Base-by-base conservation (phyloP, 2,888 invertebrate species). In the Gastracanthus pulcherrimus region DNA sequence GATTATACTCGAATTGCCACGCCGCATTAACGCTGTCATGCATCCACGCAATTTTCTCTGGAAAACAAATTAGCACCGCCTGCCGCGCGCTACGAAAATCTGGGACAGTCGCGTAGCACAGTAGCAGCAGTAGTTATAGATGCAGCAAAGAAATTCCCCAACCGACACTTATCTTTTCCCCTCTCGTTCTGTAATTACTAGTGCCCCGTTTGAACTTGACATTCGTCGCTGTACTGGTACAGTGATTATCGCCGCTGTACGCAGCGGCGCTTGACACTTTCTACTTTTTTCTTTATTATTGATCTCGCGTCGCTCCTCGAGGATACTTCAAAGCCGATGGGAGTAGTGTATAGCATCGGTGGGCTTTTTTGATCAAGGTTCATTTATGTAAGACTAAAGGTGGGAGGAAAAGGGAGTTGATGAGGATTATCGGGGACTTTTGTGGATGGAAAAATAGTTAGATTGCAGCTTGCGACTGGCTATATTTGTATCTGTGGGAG, bases 171-270 rank as follows among this genome's bases (percentile, higher is more conserved):
- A 45, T 4, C 45, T 29, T 11, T n/a, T n/a, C 31, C 19, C 31
- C 26, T n/a, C n/a, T 34, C 23, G 19, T 31, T 67, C 34, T 45
- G 36, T 72, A 74, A 80, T 80, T 80, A 71, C 55, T 31, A 64
- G 36, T 3, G 45, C 26, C 48, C 45, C 66, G 66, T 66, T 76
- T 72, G 81, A 81, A 81, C 81, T 81, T 81, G 81, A 81, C 81
- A 81, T 81, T 76, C 41, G 23, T 9, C 11, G 60, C n/a, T n/a
- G 29, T 60, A n/a, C 45, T 45, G n/a, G 7, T n/a, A n/a, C 16
- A 1, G 5, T 41, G 19, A 64, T 62, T 72, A 23, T 72, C 23
- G 55, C 3, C 3, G 31, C 34, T 51, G n/a, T 38, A 19, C 7
- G 29, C 58, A 26, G 11, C 29, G 58, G 3, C 2, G 60, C 36